Base-by-base conservation (phyloP, 2,113 vertebrate species). In the Tachysurus vachellii region DNA sequence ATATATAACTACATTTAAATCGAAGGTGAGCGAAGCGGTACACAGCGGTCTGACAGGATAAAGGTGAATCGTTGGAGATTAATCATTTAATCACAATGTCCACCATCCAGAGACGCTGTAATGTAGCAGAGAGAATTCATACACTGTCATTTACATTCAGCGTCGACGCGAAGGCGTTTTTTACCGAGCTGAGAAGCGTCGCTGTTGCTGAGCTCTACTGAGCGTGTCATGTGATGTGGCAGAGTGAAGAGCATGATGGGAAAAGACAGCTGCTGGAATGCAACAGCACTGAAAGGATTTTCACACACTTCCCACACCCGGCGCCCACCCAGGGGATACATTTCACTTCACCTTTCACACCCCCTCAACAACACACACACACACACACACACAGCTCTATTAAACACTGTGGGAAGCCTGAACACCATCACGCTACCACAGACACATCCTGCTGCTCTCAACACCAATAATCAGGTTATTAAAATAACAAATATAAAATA, bases 191-290 rank as follows among this genome's bases (percentile, higher is more conserved):
- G 47, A 77, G 3, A 4, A 75, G 61, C 23, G 61, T n/a, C 7
- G 19, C 42, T 36, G 62, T 26, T 54, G 64, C 53, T 5, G 9
- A 0, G 47, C 59, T 71, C 80, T 54, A 36, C 80, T 10, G 14
- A 50, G 42, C 54, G 66, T 42, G 83, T 81, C 76, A 84, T 47
- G 73, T 85, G 87, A 83, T 68, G 81, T 68, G 73, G 70, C 70
- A 23, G 71, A 89, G 66, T 75, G 64, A 88, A 83, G 83, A 64
- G 71, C 82, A 56, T 88, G 86, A 87, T 84, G 86, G 80, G 86
- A 86, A 86, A 76, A 84, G 86, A 89, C 88, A 90, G 86, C 84
- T 86, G 89, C 42, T 86, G 89, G 87, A 90, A 90, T 86, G 80
- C 59, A 62, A 84, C 81, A 68, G 81, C 73, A 59, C 87, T 86